These are phyloP conservation scores for Bungarus multicinctus DNA, from an alignment of 2,113 vertebrate species.

Conservation along the genomic window DNA sequence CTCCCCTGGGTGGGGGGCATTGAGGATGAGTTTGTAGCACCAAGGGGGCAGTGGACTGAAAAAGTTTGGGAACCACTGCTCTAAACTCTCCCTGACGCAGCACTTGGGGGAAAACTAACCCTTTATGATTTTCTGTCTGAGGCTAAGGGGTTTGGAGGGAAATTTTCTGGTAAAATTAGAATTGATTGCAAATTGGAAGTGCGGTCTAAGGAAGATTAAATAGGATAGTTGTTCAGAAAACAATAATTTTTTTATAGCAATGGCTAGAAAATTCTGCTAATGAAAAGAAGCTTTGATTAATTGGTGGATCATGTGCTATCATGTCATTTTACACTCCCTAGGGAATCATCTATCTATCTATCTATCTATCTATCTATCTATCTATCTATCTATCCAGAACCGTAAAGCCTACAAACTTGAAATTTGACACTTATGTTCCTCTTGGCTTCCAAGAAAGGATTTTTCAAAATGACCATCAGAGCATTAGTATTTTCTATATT, in stretches of 20 bases:
- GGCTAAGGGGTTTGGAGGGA: neutral
- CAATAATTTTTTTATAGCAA: neutral
- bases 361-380: no score
- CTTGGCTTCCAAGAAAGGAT: no score
- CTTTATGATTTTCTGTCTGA: neutral
- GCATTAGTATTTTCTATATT: no score
- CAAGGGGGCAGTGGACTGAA: no score
- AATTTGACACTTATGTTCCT: no score
- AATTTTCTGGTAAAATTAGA: neutral
- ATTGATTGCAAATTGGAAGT: neutral
- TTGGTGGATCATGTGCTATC: neutral
- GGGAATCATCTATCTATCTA: no score
- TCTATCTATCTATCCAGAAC: no score
- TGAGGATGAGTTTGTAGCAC: no score
- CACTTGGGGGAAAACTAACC: neutral
- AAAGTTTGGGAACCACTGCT: no score
- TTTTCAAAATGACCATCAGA: no score
- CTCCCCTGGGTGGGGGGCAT: no score
- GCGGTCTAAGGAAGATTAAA: neutral
- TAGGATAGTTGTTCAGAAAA: neutral
- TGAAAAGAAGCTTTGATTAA: neutral
- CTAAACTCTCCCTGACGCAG: neutral
- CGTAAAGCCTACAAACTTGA: no score
- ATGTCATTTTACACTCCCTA: neutral
- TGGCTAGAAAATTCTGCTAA: neutral